phyloP scores from a whole-genome alignment of 1,140 invertebrate species.

The Drosophila equinoxialis region DNA sequence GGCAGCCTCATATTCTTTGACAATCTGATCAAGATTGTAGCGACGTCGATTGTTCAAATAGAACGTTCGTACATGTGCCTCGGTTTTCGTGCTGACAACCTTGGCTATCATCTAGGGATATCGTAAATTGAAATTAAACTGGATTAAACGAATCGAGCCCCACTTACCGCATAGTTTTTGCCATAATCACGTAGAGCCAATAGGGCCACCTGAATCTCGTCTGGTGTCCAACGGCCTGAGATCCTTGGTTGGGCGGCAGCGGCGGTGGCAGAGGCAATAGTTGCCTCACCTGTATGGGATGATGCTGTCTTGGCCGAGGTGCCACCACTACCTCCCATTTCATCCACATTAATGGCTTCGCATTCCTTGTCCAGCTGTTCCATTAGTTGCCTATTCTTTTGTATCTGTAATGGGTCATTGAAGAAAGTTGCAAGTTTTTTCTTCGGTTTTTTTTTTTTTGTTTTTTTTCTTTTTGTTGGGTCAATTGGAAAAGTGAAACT shows the following conservation, averaged over 20 bases:
- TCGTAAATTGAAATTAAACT: too few relatives aligned
- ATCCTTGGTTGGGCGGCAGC: conserved; percentile 86
- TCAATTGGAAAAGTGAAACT: conserved; percentile 3
- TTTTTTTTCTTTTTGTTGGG: not conserved
- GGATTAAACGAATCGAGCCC: not conserved
- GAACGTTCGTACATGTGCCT: conserved; percentile 94
- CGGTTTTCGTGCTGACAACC: conserved; percentile 97
- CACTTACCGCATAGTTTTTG: conserved; percentile 92
- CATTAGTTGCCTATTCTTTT: conserved; percentile 96
- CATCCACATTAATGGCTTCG: conserved; percentile 39
- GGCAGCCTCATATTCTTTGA: conserved; percentile 92
- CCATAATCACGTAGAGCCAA: conserved; percentile 97
- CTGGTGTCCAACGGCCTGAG: conserved; percentile 95
- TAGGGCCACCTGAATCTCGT: conserved; percentile 95
- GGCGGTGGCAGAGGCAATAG: conserved; percentile 84
- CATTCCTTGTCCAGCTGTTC: conserved; percentile 89
- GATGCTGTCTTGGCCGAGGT: conserved; percentile 18
- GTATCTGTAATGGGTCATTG: conserved; percentile 87
- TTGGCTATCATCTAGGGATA: conserved; percentile 91
- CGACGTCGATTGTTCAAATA: conserved; percentile 94
- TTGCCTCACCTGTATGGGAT: conserved; percentile 87
- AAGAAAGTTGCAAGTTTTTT: conserved; percentile 26
- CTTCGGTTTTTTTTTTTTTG: not conserved
- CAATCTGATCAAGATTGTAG: conserved; percentile 94
- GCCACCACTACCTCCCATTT: conserved; percentile 2